These are phyloP conservation scores for Glossosoma conforme DNA, from an alignment of 1,140 invertebrate genomes.

Conservation along the genomic window DNA sequence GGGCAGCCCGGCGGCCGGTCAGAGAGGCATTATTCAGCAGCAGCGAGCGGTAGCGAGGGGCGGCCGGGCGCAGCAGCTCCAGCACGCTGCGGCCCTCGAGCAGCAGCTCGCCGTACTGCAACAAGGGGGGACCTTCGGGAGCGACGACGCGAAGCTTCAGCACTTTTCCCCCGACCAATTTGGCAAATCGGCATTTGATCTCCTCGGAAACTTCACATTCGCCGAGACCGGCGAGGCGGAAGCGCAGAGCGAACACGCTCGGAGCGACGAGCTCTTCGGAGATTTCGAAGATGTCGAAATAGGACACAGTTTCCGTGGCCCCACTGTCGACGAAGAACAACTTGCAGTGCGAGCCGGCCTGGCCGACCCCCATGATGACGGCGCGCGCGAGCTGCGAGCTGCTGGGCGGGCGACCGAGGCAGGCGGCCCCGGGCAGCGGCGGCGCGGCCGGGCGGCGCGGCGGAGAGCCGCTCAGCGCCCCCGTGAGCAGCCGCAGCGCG, in stretches of 20 bases:
- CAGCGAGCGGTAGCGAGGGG: constrained; percentile 43
- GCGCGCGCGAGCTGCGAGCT: constrained; percentile 65
- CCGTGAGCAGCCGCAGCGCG: constrained; percentile 60
- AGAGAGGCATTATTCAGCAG: constrained; percentile 49
- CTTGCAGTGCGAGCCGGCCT: constrained; percentile 55
- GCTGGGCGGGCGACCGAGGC: constrained; percentile 60
- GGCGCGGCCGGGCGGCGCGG: constrained; percentile 56
- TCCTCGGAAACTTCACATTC: constrained; percentile 59
- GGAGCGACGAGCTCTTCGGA: constrained; percentile 63
- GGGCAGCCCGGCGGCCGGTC: constrained; percentile 50
- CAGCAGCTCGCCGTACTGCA: constrained; percentile 67
- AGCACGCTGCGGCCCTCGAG: constrained; percentile 52
- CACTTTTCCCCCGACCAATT: constrained; percentile 56
- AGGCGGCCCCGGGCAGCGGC: constrained; percentile 64
- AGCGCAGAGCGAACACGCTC: constrained; percentile 66
- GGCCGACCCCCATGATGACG: constrained; percentile 64
- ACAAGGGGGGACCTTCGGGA: constrained; percentile 60
- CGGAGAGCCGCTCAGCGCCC: constrained; percentile 55
- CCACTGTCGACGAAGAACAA: constrained; percentile 77
- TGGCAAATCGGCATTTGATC: constrained; percentile 64
- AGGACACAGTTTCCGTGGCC: constrained; percentile 62
- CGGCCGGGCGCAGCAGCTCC: constrained; percentile 48
- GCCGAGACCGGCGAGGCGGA: constrained; percentile 63
- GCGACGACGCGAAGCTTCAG: constrained; percentile 59
- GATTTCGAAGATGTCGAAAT: constrained; percentile 65